Conservation (phyloP, 30 jellyfish, hydroid and myxozoan species). For the Clytia hemisphaerica region DNA sequence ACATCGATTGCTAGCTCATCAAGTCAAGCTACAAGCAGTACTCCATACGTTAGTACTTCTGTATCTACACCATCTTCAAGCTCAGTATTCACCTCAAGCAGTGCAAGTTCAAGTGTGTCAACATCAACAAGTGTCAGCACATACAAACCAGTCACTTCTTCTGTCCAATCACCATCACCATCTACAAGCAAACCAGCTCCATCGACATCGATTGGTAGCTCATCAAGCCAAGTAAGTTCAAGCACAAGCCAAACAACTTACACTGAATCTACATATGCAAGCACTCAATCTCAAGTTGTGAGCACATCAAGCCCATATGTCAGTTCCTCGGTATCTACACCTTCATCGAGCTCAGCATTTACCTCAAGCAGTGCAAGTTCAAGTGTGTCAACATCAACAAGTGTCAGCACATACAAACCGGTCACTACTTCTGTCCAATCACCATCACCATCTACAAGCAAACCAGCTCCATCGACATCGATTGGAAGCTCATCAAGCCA, state of each 20-base stretch:
- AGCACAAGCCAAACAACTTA: neutral
- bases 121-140: constrained; percentile 11
- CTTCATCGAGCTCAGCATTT: neutral
- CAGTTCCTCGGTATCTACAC: neutral
- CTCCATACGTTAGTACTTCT: neutral
- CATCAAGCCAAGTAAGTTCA: too few relatives aligned
- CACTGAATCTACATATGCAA: neutral
- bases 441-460: too few relatives aligned
- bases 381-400: neutral
- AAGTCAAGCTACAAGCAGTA: too few relatives aligned
- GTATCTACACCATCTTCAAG: constrained; percentile 8
- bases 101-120: neutral
- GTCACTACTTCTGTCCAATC: neutral
- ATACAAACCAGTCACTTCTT: too few relatives aligned
- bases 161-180: too few relatives aligned
- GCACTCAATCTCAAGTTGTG: neutral
- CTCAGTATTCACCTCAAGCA: neutral
- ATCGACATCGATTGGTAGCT: too few relatives aligned
- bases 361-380: constrained; percentile 3
- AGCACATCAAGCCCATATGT: neutral
- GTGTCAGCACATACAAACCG: neutral
- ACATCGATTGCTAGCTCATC: constrained; percentile 1
- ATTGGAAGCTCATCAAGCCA: neutral
- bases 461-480: constrained; percentile 18
- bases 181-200: too few relatives aligned